These are phyloP conservation scores for Drosophila nigritarsus DNA, from an alignment of 2,888 invertebrate species.

Conservation along the genomic window DNA sequence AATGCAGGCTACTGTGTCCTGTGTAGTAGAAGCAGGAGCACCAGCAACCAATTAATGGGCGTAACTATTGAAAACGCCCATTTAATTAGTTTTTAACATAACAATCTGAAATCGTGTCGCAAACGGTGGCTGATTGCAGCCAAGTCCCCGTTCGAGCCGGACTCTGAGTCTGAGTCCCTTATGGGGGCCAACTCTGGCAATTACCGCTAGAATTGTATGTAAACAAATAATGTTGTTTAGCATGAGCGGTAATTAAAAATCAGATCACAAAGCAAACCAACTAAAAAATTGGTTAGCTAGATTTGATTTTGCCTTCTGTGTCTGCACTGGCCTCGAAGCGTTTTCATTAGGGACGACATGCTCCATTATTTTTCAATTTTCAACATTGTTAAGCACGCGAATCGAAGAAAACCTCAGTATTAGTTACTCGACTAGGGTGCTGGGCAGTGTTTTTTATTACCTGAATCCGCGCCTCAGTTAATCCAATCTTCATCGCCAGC, in stretches of 20 bases:
- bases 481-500: conserved; percentile 96
- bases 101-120: conserved; percentile 70
- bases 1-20: conserved; percentile 73
- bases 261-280: conserved; percentile 39
- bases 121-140: conserved; percentile 64
- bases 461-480: conserved; percentile 97
- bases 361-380: conserved; percentile 81
- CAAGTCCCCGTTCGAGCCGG: not conserved
- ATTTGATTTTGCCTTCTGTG: conserved; percentile 24
- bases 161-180: conserved; percentile 33
- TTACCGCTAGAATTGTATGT: conserved; percentile 58
- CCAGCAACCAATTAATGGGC: conserved; percentile 70
- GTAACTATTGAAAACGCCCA: conserved; percentile 79
- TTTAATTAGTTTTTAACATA: conserved; percentile 82
- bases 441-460: conserved; percentile 85
- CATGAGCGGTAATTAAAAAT: conserved; percentile 74
- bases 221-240: conserved; percentile 79
- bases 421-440: conserved; percentile 17
- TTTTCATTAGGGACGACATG: conserved; percentile 79
- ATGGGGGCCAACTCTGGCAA: conserved; percentile 34
- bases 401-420: conserved; percentile 57
- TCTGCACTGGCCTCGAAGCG: conserved; percentile 19
- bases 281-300: conserved; percentile 30
- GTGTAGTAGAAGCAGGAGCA: conserved; percentile 23
- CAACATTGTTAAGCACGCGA: conserved; percentile 77